phyloP scores from a whole-genome alignment of 2,113 vertebrate genomes.

The Caranx ignobilis region DNA sequence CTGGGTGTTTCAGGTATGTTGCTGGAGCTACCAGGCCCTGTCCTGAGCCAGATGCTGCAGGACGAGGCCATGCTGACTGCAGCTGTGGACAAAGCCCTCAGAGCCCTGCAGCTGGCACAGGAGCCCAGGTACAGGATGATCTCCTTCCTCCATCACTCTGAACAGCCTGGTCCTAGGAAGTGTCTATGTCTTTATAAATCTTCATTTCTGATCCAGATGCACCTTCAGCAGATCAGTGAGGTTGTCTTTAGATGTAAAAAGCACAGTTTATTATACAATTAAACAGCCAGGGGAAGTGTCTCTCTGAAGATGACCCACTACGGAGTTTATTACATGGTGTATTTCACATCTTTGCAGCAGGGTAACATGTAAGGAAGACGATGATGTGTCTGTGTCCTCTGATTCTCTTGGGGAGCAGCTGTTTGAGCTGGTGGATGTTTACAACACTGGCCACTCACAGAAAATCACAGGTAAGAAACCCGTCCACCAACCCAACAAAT shows the following conservation, averaged over 20 bases:
- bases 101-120: slow-evolving; percentile 70
- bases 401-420: slow-evolving; percentile 86
- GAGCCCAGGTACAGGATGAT: slow-evolving; percentile 63
- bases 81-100: slow-evolving; percentile 82
- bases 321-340: not conserved
- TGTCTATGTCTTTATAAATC: not conserved
- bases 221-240: not conserved
- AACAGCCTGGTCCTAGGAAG: not conserved
- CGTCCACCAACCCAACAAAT: not conserved
- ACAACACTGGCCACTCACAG: slow-evolving; percentile 84
- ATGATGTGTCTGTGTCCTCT: slow-evolving; percentile 78
- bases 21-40: slow-evolving; percentile 81
- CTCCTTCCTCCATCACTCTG: not conserved
- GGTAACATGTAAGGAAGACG: slow-evolving; percentile 65
- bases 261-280: not conserved
- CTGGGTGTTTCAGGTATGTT: slow-evolving; percentile 81
- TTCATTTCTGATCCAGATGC: not conserved
- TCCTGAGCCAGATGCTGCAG: slow-evolving; percentile 81
- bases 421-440: slow-evolving; percentile 83
- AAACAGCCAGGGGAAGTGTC: not conserved
- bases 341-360: slow-evolving; percentile 60
- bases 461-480: slow-evolving; percentile 84
- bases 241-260: not conserved
- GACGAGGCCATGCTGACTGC: slow-evolving; percentile 78
- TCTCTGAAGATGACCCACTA: not conserved